Conservation (phyloP, 2,797 vertebrate species). For the Gephyroberyx darwinii region DNA sequence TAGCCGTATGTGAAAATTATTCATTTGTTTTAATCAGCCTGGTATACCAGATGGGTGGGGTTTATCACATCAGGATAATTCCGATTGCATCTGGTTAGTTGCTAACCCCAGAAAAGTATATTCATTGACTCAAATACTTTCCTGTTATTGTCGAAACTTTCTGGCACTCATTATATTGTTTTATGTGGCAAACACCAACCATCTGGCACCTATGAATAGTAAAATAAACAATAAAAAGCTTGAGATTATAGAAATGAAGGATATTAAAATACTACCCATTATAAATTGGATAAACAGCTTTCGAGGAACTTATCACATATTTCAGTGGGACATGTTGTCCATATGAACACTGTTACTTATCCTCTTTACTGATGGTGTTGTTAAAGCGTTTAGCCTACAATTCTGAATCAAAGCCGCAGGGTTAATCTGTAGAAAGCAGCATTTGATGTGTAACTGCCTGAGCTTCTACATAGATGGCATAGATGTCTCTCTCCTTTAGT, state of each 20-base stretch:
- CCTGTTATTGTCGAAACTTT: neutral
- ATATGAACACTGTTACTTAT: neutral
- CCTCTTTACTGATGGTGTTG: conserved; percentile 5
- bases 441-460: neutral
- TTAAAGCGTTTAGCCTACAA: neutral
- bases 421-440: neutral
- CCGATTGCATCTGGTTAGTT: conserved; percentile 16
- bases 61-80: conserved; percentile 20
- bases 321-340: neutral
- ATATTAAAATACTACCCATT: neutral
- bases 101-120: neutral
- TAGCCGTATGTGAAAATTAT: conserved; percentile 9
- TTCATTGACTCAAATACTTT: neutral
- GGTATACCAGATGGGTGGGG: conserved; percentile 14
- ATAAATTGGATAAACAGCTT: neutral
- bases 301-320: neutral
- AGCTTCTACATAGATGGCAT: neutral
- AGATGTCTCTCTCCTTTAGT: neutral
- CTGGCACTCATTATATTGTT: neutral
- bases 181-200: neutral
- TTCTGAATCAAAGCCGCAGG: neutral
- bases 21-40: neutral
- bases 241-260: neutral
- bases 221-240: neutral
- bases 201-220: neutral